These are phyloP conservation scores for Tachina grossa DNA, from an alignment of 2,888 invertebrate species.

Conservation along the genomic window DNA sequence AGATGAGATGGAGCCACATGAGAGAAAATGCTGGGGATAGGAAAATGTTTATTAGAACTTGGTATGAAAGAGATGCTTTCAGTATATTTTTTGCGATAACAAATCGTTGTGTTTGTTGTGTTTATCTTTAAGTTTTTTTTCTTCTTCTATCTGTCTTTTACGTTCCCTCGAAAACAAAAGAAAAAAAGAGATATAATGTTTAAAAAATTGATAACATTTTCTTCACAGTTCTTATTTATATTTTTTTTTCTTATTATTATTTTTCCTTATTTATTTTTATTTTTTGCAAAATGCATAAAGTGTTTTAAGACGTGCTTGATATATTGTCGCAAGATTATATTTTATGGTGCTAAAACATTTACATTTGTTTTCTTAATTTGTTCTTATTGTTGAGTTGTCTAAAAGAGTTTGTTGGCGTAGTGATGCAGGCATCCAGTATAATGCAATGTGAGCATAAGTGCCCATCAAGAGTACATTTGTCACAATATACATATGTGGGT, in stretches of 20 bases:
- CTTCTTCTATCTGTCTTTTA: neutral
- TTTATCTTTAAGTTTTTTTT: constrained; percentile 45
- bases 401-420: constrained; percentile 8
- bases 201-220: constrained; percentile 60
- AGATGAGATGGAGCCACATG: constrained; percentile 20
- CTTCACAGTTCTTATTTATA: constrained; percentile 7
- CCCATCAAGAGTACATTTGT: constrained; percentile 56
- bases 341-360: constrained; percentile 61
- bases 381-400: constrained; percentile 4
- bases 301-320: constrained; percentile 65
- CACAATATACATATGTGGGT: constrained; percentile 47
- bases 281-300: constrained; percentile 53
- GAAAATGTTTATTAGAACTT: constrained; percentile 25
- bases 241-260: constrained; percentile 7
- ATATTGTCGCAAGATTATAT: constrained; percentile 67
- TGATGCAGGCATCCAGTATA: constrained; percentile 31
- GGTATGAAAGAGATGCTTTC: constrained; percentile 34
- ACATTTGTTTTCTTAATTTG: constrained; percentile 49
- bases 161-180: constrained; percentile 33
- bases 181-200: constrained; percentile 44
- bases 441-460: constrained; percentile 50
- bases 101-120: constrained; percentile 32
- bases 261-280: constrained; percentile 3
- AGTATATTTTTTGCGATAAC: constrained; percentile 53
- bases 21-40: constrained; percentile 33